Evolutionary conservation across 2,888 invertebrate genomes (phyloP), one percentile per base, ranked within the genome.

Genomic region (Lottia scabra): DNA sequence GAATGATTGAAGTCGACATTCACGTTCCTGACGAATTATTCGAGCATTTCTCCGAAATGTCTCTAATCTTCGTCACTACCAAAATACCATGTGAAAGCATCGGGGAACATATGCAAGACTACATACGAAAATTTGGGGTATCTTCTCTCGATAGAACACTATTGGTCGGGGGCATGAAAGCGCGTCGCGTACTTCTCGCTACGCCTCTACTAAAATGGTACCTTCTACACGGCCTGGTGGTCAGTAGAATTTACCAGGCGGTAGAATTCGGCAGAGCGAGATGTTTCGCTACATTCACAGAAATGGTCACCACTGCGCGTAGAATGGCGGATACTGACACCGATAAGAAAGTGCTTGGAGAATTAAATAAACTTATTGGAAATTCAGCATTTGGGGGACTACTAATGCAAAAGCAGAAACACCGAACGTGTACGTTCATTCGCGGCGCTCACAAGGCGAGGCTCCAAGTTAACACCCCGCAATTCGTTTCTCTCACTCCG

Each of bases 171-270:
- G 30, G 30, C 2, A 30, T 30, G 30, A 30, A 30, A 30, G 30
- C 30, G 30, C 30, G 30, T 30, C 30, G 30, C 4, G 30, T 30
- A 30, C 65, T 73, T 4, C 43, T 75, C 15, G 67, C 72, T 19
- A 75, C 75, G 12, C 68, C 72, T 15, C 45, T 75, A 38, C 23
- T 74, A 30, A 16, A 65, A 43, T 75, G 75, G 72, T 69, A 72
- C 38, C 46, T 75, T 15, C n/a, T 63, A 15, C 72, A 73, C 44
- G 70, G 75, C 4, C 27, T 75, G 13, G 48, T 48, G 43, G 68
- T 75, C 46, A 65, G 70, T 15, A 45, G 16, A 15, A 56, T 73
- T 19, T 63, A 73, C 48, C 64, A 70, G 62, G 68, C 73, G 15
- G 56, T 75, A n/a, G n/a, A n/a, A n/a, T n/a, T n/a, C n/a, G n/a